Evolutionary conservation across 1,140 invertebrate genomes (phyloP), one percentile per base, ranked within the genome.

Genomic region (Carposina sasakii): DNA sequence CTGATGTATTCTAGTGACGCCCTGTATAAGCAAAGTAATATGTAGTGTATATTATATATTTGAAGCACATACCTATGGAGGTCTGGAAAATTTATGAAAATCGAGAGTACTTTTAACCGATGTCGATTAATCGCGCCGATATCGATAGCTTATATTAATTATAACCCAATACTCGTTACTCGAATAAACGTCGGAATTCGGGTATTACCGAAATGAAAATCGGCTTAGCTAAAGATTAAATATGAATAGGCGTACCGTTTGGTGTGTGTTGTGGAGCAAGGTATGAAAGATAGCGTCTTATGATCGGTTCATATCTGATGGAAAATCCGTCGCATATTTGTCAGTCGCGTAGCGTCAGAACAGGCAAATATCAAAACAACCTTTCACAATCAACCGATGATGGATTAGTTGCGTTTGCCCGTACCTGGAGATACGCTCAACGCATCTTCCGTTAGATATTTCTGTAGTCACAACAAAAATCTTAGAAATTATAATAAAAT

Each of bases 131-230:
- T n/a, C n/a, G n/a, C n/a, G n/a, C n/a, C n/a, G n/a, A n/a, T n/a
- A n/a, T n/a, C n/a, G n/a, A n/a, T n/a, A n/a, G n/a, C n/a, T n/a
- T n/a, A n/a, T n/a, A n/a, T 55, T 63, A 63, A 65, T 65, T 54
- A 63, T 46, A 46, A 36, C 24, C 39, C 31, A 42, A 47, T 51
- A 51, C 17, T 51, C 50, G 42, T 40, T 36, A 36, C 22, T 31
- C 41, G 54, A 57, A 59, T 60, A 54, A 56, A 58, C 52, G 50
- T 48, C 52, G 54, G 52, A 58, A 57, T 62, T 65, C 34, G 34
- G 46, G 57, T 55, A 64, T 71, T 67, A 67, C 55, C 50, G 45
- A 68, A 68, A 71, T 68, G 63, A 63, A 66, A 68, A 62, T 66
- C 63, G 56, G 57, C 57, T 71, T 63, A 65, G 55, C 36, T 59